Conservation (phyloP, 2,888 invertebrate species). For the Acronicta leporina region DNA sequence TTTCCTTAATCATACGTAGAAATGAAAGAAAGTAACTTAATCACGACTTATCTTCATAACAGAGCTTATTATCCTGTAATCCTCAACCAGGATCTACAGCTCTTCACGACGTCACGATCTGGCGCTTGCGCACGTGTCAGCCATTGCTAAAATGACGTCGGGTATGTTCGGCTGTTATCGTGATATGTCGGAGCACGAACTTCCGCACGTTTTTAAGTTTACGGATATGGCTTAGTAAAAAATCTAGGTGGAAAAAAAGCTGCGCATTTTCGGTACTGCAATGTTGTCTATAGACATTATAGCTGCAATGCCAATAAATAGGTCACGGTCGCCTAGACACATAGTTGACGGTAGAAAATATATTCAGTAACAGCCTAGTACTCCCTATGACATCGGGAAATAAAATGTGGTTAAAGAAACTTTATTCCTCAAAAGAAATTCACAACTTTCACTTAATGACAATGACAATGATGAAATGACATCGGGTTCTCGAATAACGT, state of each 20-base stretch:
- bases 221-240: constrained; percentile 6
- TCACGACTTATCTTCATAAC: neutral
- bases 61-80: constrained; percentile 1
- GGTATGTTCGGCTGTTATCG: constrained; percentile 17
- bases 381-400: too few species aligned
- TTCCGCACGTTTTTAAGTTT: constrained; percentile 19
- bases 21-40: constrained; percentile 8
- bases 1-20: neutral
- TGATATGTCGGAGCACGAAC: constrained; percentile 19
- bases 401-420: too few species aligned
- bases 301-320: too few species aligned
- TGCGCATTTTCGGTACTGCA: neutral
- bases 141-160: constrained; percentile 16
- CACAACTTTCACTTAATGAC: too few species aligned
- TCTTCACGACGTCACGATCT: constrained; percentile 18
- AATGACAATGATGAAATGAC: too few species aligned
- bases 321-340: too few species aligned
- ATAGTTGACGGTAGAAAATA: too few species aligned
- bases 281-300: neutral
- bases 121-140: constrained; percentile 12
- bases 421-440: too few species aligned
- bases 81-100: constrained; percentile 5
- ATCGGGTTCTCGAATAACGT: too few species aligned
- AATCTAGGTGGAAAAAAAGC: too few species aligned
- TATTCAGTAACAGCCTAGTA: too few species aligned